Conservation (phyloP, 2,888 invertebrate genomes). For the Frankliniella intonsa region DNA sequence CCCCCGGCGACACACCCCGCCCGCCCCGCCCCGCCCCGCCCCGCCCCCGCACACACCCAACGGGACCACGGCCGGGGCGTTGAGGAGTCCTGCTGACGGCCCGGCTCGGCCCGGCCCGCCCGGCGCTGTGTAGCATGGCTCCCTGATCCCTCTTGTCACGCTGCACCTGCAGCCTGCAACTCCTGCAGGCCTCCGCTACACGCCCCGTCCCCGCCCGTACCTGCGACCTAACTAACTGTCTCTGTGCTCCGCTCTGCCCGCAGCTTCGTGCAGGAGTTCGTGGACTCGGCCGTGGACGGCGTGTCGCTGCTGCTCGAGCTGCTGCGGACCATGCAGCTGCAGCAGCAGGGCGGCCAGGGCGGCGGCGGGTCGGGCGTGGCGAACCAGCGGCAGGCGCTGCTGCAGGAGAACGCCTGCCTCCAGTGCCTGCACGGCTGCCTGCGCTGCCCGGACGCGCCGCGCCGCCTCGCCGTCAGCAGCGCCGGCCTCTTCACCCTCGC, state of each 20-base stretch:
- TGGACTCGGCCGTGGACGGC: conserved; percentile 82
- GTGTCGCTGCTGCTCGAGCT: conserved; percentile 78
- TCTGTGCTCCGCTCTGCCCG: conserved; percentile 39
- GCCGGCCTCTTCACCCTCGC: conserved; percentile 79
- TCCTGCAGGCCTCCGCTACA: too few relatives aligned
- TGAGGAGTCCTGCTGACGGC: too few relatives aligned
- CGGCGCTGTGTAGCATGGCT: too few relatives aligned
- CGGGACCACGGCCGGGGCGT: too few relatives aligned
- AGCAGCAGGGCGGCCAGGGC: conserved; percentile 55
- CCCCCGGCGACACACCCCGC: too few relatives aligned
- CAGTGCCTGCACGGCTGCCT: conserved; percentile 80
- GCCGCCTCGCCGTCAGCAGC: conserved; percentile 69
- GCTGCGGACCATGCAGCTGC: conserved; percentile 76
- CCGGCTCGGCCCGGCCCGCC: too few relatives aligned
- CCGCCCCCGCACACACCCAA: too few relatives aligned
- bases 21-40: too few relatives aligned
- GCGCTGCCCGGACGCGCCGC: conserved; percentile 72
- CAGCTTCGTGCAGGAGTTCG: conserved; percentile 91
- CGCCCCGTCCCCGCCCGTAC: too few relatives aligned
- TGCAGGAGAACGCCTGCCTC: conserved; percentile 85
- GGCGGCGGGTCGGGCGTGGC: conserved; percentile 29
- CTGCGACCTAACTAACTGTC: not conserved
- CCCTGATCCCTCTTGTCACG: too few relatives aligned
- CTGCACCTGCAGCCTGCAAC: too few relatives aligned
- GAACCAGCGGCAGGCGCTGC: conserved; percentile 58